Percentiles rank a stretch among this genome's conserved stretches.
Conservation (phyloP, 2,888 invertebrate genomes). For the Latrodectus hesperus region DNA sequence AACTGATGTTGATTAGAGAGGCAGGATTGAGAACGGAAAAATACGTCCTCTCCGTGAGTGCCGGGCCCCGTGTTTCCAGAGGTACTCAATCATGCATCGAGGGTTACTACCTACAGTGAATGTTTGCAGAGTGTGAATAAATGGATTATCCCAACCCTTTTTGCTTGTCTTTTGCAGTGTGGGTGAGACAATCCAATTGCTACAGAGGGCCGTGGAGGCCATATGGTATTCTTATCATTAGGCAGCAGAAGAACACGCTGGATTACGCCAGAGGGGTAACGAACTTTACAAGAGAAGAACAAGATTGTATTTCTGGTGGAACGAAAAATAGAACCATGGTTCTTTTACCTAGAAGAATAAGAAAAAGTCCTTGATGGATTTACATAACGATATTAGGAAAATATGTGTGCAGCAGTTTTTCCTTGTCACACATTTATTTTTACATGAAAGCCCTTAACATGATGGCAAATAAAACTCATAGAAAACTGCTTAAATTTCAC, state of each 20-base stretch:
- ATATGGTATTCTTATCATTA: constrained; percentile 54
- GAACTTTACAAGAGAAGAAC: constrained; percentile 24
- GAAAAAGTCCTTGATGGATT: too few species aligned
- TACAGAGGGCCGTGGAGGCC: constrained; percentile 8
- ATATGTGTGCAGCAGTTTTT: too few species aligned
- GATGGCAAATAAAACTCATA: too few species aligned
- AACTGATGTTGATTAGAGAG: constrained; percentile 26
- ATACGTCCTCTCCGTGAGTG: neutral
- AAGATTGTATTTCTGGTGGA: neutral
- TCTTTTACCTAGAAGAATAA: too few species aligned
- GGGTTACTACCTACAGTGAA: constrained; percentile 19
- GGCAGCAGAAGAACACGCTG: neutral
- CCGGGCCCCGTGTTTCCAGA: constrained; percentile 22
- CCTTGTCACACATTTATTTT: too few species aligned
- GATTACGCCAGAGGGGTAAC: constrained; percentile 22
- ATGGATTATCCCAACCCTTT: constrained; percentile 54
- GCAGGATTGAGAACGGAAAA: neutral
- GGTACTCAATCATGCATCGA: constrained; percentile 58
- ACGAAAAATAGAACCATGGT: too few species aligned
- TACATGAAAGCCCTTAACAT: too few species aligned
- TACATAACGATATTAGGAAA: too few species aligned
- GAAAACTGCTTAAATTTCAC: too few species aligned
- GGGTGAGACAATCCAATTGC: constrained; percentile 59
- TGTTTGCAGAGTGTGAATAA: constrained; percentile 59
- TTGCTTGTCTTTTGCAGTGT: constrained; percentile 38